A percentile compares a stretch with the other conserved stretches of the same genome.
Evolutionary conservation across 2,797 vertebrate species (phyloP).

Genomic region (Pterois miles): DNA sequence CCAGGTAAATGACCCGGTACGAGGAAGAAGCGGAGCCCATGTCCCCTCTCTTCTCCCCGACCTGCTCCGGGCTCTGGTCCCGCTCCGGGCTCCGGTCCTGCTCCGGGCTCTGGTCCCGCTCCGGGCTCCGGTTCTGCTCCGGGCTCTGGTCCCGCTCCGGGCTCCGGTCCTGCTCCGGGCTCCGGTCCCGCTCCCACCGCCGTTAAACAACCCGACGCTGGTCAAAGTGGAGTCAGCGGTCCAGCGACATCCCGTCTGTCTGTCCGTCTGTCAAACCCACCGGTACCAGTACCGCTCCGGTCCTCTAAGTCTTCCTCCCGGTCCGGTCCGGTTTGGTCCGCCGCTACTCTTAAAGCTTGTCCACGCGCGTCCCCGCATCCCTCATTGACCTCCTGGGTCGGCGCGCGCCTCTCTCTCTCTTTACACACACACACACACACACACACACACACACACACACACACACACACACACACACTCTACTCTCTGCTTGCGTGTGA

Average conservation of each 20-base stretch:
- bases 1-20: conserved; percentile 81
- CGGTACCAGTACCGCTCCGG: background rate
- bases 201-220: background rate
- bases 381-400: conserved; percentile 9
- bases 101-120: no score
- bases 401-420: conserved; percentile 4
- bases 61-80: background rate
- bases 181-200: background rate
- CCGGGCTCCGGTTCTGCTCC: no score
- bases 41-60: conserved; percentile 13
- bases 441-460: background rate
- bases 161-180: no score
- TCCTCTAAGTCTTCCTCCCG: background rate
- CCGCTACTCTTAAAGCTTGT: conserved; percentile 44
- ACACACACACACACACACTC: background rate
- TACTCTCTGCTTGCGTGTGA: background rate
- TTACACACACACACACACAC: background rate
- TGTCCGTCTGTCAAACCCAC: background rate
- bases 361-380: conserved; percentile 39
- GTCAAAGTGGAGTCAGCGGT: conserved; percentile 15
- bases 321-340: background rate
- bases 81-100: background rate
- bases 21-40: conserved; percentile 83
- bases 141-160: no score
- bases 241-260: conserved; percentile 30